phyloP scores from a whole-genome alignment of 1,140 invertebrate species.

The Drosophila biarmipes region DNA sequence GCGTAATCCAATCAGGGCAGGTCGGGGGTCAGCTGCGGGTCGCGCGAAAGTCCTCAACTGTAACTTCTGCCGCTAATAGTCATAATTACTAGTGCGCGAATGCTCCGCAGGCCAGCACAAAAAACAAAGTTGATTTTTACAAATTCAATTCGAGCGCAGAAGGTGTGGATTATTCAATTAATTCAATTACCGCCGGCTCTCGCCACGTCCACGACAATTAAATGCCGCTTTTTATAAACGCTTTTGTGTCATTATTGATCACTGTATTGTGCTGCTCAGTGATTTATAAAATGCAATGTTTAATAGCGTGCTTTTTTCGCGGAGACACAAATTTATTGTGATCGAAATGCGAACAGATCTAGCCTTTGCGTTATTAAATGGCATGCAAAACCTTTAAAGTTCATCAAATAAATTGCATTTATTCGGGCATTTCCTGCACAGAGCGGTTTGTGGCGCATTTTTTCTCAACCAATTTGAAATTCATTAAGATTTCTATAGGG shows the following conservation, averaged over 20 bases:
- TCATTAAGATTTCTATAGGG: too few relatives aligned
- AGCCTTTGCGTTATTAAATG: too few relatives aligned
- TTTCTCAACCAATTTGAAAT: too few relatives aligned
- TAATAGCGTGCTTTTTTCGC: too few relatives aligned
- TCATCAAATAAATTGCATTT: too few relatives aligned
- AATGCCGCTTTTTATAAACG: neutral
- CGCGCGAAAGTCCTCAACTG: neutral
- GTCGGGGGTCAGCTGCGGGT: neutral
- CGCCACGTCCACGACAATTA: constrained; percentile 12
- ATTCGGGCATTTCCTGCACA: too few relatives aligned
- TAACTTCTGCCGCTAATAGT: neutral
- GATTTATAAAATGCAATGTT: constrained; percentile 17
- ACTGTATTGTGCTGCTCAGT: constrained; percentile 5
- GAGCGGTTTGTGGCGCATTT: too few relatives aligned
- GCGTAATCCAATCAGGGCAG: constrained; percentile 6
- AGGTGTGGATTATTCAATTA: constrained; percentile 35
- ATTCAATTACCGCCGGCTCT: constrained; percentile 17
- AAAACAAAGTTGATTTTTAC: constrained; percentile 7
- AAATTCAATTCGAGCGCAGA: constrained; percentile 8
- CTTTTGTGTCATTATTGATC: constrained; percentile 4
- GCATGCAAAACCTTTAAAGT: too few relatives aligned
- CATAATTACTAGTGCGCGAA: constrained; percentile 16
- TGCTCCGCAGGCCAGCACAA: neutral
- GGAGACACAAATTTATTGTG: neutral
- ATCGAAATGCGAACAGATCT: too few relatives aligned